phyloP scores from a whole-genome alignment of 2,797 vertebrate genomes.

The Trachurus trachurus region DNA sequence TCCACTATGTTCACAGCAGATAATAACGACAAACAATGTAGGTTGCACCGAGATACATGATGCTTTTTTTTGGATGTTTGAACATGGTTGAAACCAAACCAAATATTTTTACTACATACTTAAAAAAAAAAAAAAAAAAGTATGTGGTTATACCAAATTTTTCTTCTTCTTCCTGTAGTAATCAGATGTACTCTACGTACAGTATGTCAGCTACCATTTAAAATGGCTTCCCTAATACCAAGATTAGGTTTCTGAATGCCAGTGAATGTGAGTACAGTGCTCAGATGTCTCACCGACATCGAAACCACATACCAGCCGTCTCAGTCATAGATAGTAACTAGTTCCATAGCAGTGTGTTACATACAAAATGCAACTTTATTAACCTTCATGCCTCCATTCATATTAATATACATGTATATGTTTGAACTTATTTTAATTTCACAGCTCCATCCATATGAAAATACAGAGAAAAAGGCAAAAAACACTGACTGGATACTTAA shows the following conservation, averaged over 20 bases:
- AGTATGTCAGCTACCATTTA: conserved; percentile 45
- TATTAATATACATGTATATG: conserved; percentile 99
- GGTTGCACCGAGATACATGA: neutral
- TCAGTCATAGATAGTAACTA: conserved; percentile 68
- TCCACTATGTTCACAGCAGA: neutral
- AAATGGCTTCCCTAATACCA: conserved; percentile 59
- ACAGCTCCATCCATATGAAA: conserved; percentile 99
- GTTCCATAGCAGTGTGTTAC: conserved; percentile 84
- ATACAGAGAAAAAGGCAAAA: conserved; percentile 90
- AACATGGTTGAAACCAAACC: neutral
- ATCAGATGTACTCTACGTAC: conserved; percentile 21
- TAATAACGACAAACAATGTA: conserved; percentile 32
- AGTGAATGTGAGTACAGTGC: conserved; percentile 52
- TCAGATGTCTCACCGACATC: conserved; percentile 66
- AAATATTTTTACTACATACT: no score
- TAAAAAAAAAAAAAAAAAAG: no score
- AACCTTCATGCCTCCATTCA: conserved; percentile 99
- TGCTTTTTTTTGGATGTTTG: conserved; percentile 15
- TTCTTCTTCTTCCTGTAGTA: neutral
- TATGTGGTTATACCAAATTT: neutral
- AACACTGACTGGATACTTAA: conserved; percentile 98
- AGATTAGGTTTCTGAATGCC: conserved; percentile 72
- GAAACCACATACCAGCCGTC: conserved; percentile 61
- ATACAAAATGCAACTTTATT: conserved; percentile 99
- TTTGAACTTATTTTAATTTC: conserved; percentile 99